Conservation (phyloP, 2,797 vertebrate species). For the Sardinella longiceps region DNA sequence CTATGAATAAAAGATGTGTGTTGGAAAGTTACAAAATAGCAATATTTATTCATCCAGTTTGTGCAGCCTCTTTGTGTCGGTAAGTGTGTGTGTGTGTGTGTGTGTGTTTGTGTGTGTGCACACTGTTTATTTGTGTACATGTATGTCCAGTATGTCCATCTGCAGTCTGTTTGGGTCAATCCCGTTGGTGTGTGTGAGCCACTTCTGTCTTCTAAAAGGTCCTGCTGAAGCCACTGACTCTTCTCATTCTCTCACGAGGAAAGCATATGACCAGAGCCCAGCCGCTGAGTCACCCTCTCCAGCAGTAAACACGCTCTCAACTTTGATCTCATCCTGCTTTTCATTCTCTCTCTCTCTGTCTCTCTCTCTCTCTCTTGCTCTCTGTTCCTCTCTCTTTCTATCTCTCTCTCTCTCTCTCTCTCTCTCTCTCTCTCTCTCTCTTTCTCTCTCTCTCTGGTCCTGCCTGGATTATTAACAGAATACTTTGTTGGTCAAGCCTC, state of each 20-base stretch:
- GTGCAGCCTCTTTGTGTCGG: neutral
- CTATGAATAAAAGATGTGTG: neutral
- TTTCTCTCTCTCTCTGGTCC: conserved; percentile 41
- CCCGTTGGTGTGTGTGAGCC: neutral
- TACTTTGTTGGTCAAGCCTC: conserved; percentile 16
- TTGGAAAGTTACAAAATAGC: neutral
- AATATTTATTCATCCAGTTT: neutral
- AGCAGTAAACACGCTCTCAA: conserved; percentile 25
- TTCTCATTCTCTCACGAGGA: conserved; percentile 6
- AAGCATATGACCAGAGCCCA: conserved; percentile 16
- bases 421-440: neutral
- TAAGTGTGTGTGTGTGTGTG: neutral
- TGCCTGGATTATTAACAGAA: neutral
- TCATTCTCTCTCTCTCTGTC: conserved; percentile 60
- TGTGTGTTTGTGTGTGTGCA: neutral
- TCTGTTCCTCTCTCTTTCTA: conserved; percentile 51
- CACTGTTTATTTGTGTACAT: neutral
- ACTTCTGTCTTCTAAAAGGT: neutral
- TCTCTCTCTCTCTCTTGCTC: conserved; percentile 24
- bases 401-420: conserved; percentile 62
- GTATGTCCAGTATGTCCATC: neutral
- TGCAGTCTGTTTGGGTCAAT: neutral
- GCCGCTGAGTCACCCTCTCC: conserved; percentile 2
- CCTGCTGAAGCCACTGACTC: neutral
- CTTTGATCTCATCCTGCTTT: conserved; percentile 19